Evolutionary conservation across 2,113 vertebrate species (phyloP).

Genomic region (Herpetotheres cachinnans): DNA sequence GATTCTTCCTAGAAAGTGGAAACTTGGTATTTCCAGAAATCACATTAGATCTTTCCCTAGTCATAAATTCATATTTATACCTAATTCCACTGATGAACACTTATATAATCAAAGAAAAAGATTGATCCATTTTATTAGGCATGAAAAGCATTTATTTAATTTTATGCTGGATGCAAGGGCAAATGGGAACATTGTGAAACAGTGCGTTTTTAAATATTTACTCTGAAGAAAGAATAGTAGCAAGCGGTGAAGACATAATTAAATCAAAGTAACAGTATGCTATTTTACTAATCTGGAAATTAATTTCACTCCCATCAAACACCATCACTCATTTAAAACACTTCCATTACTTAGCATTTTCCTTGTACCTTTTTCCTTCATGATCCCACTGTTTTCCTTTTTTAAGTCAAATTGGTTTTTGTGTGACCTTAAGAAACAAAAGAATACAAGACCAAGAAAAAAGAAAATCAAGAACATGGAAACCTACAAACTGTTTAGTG

Average conservation of each 20-base stretch:
- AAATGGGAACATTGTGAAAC: not conserved
- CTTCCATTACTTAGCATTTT: not conserved
- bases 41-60: not conserved
- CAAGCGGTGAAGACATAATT: not conserved
- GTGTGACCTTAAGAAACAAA: not conserved
- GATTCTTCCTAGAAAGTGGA: slow-evolving; percentile 18
- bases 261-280: not conserved
- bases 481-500: not conserved
- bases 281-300: not conserved
- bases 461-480: not conserved
- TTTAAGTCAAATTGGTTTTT: not conserved
- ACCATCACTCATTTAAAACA: not conserved
- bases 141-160: not conserved
- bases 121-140: not conserved
- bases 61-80: not conserved
- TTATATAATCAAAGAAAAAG: not conserved
- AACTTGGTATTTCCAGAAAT: not conserved
- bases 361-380: not conserved
- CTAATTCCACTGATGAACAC: not conserved
- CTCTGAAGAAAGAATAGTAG: not conserved
- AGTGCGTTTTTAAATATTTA: not conserved
- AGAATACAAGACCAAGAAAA: not conserved
- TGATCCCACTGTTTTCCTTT: not conserved
- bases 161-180: not conserved
- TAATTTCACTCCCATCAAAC: not conserved